Percentiles rank a stretch among this genome's conserved stretches.
phyloP scores from a whole-genome alignment of 2,888 invertebrate genomes.

The Panopea generosa region DNA sequence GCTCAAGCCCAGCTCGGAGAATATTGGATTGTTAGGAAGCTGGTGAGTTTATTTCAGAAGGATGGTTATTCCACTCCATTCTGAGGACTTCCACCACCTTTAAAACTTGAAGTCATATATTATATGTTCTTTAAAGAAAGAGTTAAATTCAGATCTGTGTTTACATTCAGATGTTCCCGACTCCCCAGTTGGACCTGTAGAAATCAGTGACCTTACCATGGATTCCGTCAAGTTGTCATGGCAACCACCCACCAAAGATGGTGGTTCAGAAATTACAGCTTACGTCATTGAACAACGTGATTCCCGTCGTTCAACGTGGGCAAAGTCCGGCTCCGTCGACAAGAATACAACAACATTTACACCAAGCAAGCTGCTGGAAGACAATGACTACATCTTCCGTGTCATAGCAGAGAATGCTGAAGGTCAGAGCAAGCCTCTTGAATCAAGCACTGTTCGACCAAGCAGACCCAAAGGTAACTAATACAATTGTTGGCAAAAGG shows the following conservation, averaged over 20 bases:
- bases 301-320: conserved; percentile 96
- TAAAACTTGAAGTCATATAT: too few relatives aligned
- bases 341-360: conserved; percentile 70
- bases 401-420: conserved; percentile 82
- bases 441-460: conserved; percentile 71
- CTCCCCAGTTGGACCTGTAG: conserved; percentile 77
- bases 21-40: too few relatives aligned
- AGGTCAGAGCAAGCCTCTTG: conserved; percentile 76
- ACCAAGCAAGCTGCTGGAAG: conserved; percentile 88
- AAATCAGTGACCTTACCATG: conserved; percentile 72
- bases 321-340: conserved; percentile 70
- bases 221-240: conserved; percentile 79
- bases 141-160: too few relatives aligned
- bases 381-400: conserved; percentile 81
- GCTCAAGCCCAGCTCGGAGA: too few relatives aligned
- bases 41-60: too few relatives aligned
- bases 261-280: conserved; percentile 80
- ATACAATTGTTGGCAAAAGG: too few relatives aligned
- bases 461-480: conserved; percentile 88
- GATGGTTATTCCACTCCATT: too few relatives aligned
- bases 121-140: too few relatives aligned
- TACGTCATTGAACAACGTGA: conserved; percentile 87
- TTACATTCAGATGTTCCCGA: conserved; percentile 81
- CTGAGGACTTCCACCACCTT: too few relatives aligned
- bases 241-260: conserved; percentile 82